Conservation (phyloP, 2,888 invertebrate genomes). For the Salpingus planirostris region DNA sequence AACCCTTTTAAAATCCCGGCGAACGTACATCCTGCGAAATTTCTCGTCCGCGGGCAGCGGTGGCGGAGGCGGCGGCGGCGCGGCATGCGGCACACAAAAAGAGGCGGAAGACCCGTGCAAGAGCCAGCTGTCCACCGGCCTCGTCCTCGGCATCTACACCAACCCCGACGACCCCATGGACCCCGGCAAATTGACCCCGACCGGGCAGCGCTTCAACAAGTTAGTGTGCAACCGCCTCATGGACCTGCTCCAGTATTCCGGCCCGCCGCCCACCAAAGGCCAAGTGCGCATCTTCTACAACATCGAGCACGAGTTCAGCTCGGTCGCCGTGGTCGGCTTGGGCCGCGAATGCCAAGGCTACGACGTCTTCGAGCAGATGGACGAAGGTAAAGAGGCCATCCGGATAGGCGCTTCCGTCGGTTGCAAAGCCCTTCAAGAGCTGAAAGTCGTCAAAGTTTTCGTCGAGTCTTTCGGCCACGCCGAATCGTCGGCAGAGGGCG, state of each 20-base stretch:
- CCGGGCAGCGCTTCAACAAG: constrained; percentile 52
- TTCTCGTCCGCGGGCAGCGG: too few species aligned
- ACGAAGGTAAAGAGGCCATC: constrained; percentile 67
- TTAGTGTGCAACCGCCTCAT: constrained; percentile 47
- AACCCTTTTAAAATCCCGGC: constrained; percentile 2
- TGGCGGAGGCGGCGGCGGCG: too few species aligned
- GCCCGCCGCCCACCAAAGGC: constrained; percentile 46
- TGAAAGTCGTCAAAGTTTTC: constrained; percentile 49
- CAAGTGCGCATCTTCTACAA: constrained; percentile 56
- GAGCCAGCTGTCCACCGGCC: constrained; percentile 38
- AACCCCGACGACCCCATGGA: constrained; percentile 47
- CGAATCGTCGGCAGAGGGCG: constrained; percentile 73
- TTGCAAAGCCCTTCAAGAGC: constrained; percentile 46
- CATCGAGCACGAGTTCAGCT: constrained; percentile 53
- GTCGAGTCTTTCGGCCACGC: constrained; percentile 71
- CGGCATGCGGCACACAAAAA: constrained; percentile 7
- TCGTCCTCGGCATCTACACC: constrained; percentile 55
- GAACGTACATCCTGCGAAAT: background rate
- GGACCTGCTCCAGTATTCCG: constrained; percentile 40
- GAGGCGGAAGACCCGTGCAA: constrained; percentile 27
- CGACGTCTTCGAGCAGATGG: constrained; percentile 58
- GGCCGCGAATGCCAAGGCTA: constrained; percentile 60
- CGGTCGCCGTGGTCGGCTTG: constrained; percentile 65
- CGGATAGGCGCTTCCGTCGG: constrained; percentile 59
- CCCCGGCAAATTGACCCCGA: constrained; percentile 53